A percentile compares a stretch with the other conserved stretches of the same genome.
These are phyloP conservation scores for Bagarius yarrelli DNA, from an alignment of 2,113 vertebrate species.

Conservation along the genomic window DNA sequence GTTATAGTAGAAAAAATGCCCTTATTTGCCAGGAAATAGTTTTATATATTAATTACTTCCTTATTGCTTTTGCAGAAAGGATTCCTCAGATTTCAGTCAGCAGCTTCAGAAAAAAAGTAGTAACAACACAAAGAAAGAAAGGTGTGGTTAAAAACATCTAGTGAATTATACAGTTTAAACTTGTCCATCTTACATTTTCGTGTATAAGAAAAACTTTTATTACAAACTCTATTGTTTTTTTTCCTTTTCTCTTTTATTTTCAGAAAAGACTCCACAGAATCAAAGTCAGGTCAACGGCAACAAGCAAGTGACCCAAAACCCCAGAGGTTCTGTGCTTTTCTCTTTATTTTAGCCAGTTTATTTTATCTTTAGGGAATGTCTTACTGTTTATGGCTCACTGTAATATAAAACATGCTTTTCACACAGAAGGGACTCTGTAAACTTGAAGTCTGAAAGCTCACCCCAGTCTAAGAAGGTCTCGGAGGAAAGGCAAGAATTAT, in stretches of 20 bases:
- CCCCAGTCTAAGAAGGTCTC: constrained; percentile 76
- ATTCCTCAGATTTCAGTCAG: constrained; percentile 64
- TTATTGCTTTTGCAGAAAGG: constrained; percentile 63
- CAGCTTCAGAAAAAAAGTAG: constrained; percentile 58
- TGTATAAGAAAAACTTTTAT: neutral
- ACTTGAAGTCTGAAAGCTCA: constrained; percentile 71
- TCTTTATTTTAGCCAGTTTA: neutral
- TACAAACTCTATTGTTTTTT: neutral
- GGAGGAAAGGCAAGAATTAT: constrained; percentile 75
- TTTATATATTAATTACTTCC: neutral
- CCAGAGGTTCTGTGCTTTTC: constrained; percentile 66
- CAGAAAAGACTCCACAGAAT: constrained; percentile 71
- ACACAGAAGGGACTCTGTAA: constrained; percentile 77
- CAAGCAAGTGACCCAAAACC: constrained; percentile 53
- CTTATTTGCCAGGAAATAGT: neutral
- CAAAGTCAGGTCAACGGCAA: constrained; percentile 57
- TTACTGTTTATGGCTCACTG: neutral
- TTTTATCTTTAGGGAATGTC: neutral
- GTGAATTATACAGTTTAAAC: neutral
- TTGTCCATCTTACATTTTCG: neutral
- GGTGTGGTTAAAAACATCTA: constrained; percentile 57
- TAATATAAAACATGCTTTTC: neutral
- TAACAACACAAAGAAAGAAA: constrained; percentile 66
- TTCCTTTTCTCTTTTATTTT: constrained; percentile 19
- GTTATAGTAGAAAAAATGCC: neutral